phyloP scores from a whole-genome alignment of 2,113 vertebrate genomes.

The Scatophagus argus region DNA sequence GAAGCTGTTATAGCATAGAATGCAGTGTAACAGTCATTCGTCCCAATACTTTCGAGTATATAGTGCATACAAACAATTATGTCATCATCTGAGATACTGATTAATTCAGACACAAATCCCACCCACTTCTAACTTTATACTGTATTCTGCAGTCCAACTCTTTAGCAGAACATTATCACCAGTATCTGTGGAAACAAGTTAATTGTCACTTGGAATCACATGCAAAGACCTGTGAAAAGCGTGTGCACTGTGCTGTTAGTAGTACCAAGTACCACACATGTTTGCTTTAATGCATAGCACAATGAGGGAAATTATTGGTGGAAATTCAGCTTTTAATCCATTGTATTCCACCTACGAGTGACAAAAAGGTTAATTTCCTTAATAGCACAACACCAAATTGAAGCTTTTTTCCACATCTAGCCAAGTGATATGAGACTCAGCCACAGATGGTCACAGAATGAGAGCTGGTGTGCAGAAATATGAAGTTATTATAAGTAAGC shows the following conservation, averaged over 20 bases:
- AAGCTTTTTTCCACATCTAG: constrained; percentile 1
- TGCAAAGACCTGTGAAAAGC: neutral
- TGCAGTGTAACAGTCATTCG: no score
- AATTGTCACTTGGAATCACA: neutral
- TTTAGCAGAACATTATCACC: neutral
- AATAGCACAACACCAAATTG: neutral
- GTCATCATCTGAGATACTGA: neutral
- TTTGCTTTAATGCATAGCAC: neutral
- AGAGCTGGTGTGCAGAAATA: constrained; percentile 23
- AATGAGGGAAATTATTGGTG: neutral
- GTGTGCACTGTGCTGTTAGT: no score
- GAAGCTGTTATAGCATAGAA: no score
- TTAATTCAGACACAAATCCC: neutral
- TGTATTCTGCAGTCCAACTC: neutral
- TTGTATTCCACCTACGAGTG: neutral
- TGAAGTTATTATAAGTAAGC: constrained; percentile 20
- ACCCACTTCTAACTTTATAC: neutral
- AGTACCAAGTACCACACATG: neutral
- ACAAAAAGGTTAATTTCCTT: neutral
- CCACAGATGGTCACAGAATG: constrained; percentile 43
- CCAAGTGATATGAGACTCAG: constrained; percentile 10
- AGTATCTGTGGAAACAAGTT: neutral
- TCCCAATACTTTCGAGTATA: no score
- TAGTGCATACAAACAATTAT: neutral
- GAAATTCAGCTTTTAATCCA: constrained; percentile 2